Evolutionary conservation across 2,113 vertebrate species (phyloP).

Genomic region (Rhinolophus sinicus): DNA sequence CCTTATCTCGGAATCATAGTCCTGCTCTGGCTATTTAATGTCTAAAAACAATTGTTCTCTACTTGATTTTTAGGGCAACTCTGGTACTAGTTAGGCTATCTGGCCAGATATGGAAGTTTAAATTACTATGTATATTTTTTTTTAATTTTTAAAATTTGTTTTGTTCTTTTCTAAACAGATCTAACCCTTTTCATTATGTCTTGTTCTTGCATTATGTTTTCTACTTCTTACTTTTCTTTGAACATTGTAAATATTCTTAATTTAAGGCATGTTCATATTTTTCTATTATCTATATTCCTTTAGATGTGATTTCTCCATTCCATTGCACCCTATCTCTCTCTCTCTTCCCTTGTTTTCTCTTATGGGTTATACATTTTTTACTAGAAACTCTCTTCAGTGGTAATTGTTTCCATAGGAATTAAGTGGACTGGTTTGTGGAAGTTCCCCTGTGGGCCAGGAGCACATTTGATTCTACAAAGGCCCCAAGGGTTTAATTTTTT

Average conservation of each 20-base stretch:
- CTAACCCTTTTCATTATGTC: not conserved
- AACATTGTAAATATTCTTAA: not conserved
- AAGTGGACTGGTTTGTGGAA: not conserved
- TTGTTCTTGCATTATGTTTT: not conserved
- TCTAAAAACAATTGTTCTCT: not conserved
- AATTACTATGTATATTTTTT: not conserved
- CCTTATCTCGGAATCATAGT: not conserved
- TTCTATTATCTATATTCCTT: not conserved
- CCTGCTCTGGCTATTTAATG: not conserved
- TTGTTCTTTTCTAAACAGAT: not conserved
- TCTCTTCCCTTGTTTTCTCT: not conserved
- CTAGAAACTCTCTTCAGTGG: not conserved
- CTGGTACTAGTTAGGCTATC: not conserved
- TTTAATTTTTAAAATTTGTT: constrained; percentile 6
- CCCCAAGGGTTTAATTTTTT: not conserved
- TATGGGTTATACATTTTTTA: not conserved
- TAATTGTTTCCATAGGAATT: not conserved
- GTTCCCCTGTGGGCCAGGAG: not conserved
- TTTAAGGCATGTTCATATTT: not conserved
- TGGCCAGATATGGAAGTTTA: not conserved
- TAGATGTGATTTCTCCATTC: not conserved
- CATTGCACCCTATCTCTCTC: not conserved
- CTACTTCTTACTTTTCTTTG: not conserved
- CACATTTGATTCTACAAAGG: not conserved
- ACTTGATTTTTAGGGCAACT: not conserved